Percentiles rank a stretch among this genome's conserved stretches.
Conservation (phyloP, 1,140 invertebrate species). For the Drosophila seguyi region DNA sequence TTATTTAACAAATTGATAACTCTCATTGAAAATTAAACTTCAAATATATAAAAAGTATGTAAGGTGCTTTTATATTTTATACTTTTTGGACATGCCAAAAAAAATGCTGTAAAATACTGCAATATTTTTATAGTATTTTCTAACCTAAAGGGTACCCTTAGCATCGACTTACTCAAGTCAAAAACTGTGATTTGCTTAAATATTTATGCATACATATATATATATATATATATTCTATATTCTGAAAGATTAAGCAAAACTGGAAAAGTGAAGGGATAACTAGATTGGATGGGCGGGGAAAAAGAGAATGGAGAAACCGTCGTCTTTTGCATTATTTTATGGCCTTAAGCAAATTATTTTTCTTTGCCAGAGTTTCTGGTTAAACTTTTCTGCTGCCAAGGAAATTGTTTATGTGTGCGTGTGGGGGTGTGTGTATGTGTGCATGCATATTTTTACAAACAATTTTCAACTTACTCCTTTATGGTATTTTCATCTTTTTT, state of each 20-base stretch:
- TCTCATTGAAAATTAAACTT: too few species aligned
- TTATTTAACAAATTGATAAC: too few species aligned
- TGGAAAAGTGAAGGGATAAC: constrained; percentile 6
- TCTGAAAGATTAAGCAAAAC: not conserved
- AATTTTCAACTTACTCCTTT: constrained; percentile 53
- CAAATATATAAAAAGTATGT: too few species aligned
- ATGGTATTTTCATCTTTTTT: constrained; percentile 19
- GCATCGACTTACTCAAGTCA: not conserved
- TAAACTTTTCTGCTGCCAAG: constrained; percentile 58
- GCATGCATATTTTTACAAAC: constrained; percentile 56
- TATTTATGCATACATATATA: constrained; percentile 2
- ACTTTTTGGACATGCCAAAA: too few species aligned
- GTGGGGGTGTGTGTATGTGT: constrained; percentile 5
- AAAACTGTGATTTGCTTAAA: constrained; percentile 12
- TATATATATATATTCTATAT: too few species aligned
- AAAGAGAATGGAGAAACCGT: not conserved
- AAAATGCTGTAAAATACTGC: too few species aligned
- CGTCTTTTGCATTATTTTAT: constrained; percentile 76
- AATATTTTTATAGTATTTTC: not conserved
- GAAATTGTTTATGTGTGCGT: constrained; percentile 25
- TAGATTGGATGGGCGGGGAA: not conserved
- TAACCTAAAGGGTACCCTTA: not conserved
- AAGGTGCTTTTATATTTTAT: too few species aligned
- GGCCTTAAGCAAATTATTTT: constrained; percentile 77
- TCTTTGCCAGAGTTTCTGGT: constrained; percentile 62